phyloP scores from a whole-genome alignment of 2,888 invertebrate genomes.

The Ophion costatus region DNA sequence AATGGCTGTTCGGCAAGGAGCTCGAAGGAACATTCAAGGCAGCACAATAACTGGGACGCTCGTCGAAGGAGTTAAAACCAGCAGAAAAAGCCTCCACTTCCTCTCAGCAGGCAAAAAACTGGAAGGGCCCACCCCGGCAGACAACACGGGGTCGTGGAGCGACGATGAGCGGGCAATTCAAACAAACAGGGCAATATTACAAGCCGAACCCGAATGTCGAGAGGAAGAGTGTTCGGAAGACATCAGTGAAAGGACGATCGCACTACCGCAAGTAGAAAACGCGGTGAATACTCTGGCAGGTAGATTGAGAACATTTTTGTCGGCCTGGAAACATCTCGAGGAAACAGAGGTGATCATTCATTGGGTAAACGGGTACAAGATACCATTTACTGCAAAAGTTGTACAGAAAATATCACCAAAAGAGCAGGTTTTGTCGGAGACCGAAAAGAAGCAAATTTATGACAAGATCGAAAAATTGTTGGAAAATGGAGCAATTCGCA shows the following conservation, averaged over 20 bases:
- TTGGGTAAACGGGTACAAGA: constrained; percentile 51
- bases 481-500: constrained; percentile 27
- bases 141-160: constrained; percentile 38
- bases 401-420: constrained; percentile 4
- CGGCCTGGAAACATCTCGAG: constrained; percentile 22
- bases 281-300: constrained; percentile 45
- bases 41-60: constrained; percentile 45
- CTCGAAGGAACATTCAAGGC: constrained; percentile 49
- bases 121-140: constrained; percentile 42
- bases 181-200: constrained; percentile 22
- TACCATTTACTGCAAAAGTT: constrained; percentile 16
- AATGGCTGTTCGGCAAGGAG: constrained; percentile 57
- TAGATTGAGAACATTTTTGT: constrained; percentile 32
- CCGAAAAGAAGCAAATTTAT: constrained; percentile 23
- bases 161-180: constrained; percentile 43
- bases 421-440: constrained; percentile 12
- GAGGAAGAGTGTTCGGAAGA: constrained; percentile 11
- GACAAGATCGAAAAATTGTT: constrained; percentile 18
- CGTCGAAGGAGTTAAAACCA: constrained; percentile 48
- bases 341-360: constrained; percentile 23
- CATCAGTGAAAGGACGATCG: constrained; percentile 17
- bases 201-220: constrained; percentile 4
- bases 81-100: constrained; percentile 28
- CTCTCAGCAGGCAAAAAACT: constrained; percentile 49
- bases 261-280: constrained; percentile 20